phyloP scores from a whole-genome alignment of 2,888 invertebrate species.

The Chalcosyrphus nemorum region DNA sequence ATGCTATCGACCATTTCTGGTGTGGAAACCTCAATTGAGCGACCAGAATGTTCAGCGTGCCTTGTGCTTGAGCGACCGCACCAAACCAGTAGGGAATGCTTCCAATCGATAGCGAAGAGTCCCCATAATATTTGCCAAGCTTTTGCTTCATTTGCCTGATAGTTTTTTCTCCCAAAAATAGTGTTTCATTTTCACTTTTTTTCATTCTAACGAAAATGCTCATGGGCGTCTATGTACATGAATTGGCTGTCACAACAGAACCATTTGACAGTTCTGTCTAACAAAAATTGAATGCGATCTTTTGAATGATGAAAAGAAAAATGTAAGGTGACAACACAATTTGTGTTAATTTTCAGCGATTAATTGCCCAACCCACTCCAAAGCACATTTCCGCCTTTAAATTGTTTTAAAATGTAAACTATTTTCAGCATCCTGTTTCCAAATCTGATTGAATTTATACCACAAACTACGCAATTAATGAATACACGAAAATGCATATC shows the following conservation, averaged over 20 bases:
- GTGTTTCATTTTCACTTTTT: neutral
- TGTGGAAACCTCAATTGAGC: neutral
- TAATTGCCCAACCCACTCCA: too few relatives aligned
- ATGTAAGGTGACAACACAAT: too few relatives aligned
- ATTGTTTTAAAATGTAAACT: too few relatives aligned
- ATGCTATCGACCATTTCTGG: constrained; percentile 4
- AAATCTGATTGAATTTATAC: neutral
- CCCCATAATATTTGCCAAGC: neutral
- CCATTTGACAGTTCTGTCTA: too few relatives aligned
- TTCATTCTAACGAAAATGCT: neutral
- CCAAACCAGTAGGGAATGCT: neutral
- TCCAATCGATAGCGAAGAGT: neutral
- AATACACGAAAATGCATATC: neutral
- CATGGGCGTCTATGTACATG: too few relatives aligned
- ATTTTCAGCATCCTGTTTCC: too few relatives aligned
- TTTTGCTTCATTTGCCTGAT: neutral
- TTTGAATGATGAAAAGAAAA: too few relatives aligned
- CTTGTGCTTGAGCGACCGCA: too few relatives aligned
- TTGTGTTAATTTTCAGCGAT: too few relatives aligned
- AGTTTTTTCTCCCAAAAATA: neutral
- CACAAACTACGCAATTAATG: neutral
- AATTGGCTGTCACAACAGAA: too few relatives aligned
- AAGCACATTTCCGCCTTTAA: too few relatives aligned
- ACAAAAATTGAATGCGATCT: too few relatives aligned
- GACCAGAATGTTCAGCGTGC: neutral